Evolutionary conservation across 1,140 invertebrate species (phyloP), one percentile per base, ranked within the genome.

Genomic region (Helicorthomorpha holstii): DNA sequence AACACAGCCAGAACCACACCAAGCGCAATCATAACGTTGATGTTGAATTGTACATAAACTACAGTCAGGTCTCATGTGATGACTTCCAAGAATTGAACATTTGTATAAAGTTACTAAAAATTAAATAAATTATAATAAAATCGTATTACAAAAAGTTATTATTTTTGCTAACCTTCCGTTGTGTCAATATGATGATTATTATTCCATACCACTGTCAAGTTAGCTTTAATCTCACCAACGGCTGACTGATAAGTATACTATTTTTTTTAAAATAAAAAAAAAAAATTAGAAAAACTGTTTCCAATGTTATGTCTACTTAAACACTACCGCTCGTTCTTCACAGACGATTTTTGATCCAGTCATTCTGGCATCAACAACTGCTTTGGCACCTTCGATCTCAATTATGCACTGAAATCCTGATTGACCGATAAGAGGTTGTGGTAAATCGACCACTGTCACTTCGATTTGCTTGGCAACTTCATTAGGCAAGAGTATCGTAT

Each of bases 141-240:
- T 7, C 26, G 24, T 14, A 44, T 51, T 51, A 48, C 12, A 52
- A 22, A 49, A 49, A 45, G 10, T 10, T 4, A 44, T 4, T 4
- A 21, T 4, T 10, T 4, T 46, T 22, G 44, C 7, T 50, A 54
- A 62, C 60, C 58, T 57, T 77, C 83, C 19, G 86, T 85, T 4
- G 83, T 85, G 63, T 92, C 89, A 42, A 94, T 80, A 61, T 90
- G 86, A 65, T 92, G 88, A 64, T 89, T 86, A 27, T 82, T 75
- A 67, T 93, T 93, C 88, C 88, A 93, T 22, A 90, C 80, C 27
- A 94, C 81, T 54, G 83, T 85, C 27, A 94, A 82, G 60, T 80
- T 83, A 0, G 86, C 88, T 66, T 86, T 79, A 61, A 89, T 86
- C 69, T 92, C 84, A 23, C 86, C 83, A 3, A 79, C 78, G 58